phyloP scores from a whole-genome alignment of 2,113 vertebrate genomes.

The Lucifuga dentata region DNA sequence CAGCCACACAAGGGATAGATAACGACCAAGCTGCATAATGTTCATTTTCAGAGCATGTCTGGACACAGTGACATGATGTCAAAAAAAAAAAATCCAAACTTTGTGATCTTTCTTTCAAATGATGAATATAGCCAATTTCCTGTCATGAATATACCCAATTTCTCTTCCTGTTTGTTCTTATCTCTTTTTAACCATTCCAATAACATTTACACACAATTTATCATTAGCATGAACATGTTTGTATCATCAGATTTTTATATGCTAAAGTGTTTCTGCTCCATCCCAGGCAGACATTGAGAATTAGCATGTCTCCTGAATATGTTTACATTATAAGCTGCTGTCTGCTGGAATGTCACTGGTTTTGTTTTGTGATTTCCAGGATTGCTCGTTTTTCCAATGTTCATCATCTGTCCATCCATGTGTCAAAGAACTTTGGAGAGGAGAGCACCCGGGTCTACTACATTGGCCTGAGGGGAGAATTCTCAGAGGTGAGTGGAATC shows the following conservation, averaged over 20 bases:
- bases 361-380: slow-evolving; percentile 76
- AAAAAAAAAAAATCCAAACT: too few relatives aligned
- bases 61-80: too few relatives aligned
- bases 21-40: too few relatives aligned
- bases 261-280: not conserved
- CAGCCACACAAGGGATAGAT: too few relatives aligned
- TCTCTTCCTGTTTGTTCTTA: too few relatives aligned
- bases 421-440: slow-evolving; percentile 94
- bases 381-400: slow-evolving; percentile 94
- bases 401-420: slow-evolving; percentile 93
- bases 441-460: slow-evolving; percentile 93
- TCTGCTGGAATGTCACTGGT: not conserved
- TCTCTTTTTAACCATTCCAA: too few relatives aligned
- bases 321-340: not conserved
- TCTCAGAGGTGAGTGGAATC: slow-evolving; percentile 87
- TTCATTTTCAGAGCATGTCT: too few relatives aligned
- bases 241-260: not conserved
- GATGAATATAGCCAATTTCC: too few relatives aligned
- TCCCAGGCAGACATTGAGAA: not conserved
- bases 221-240: not conserved
- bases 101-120: too few relatives aligned
- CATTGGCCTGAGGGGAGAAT: slow-evolving; percentile 95
- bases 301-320: too few relatives aligned
- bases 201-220: too few relatives aligned
- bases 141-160: too few relatives aligned